Percentiles rank a stretch among this genome's conserved stretches.
Evolutionary conservation across 2,888 invertebrate genomes (phyloP).

Genomic region (Eucriotettix oculatus): DNA sequence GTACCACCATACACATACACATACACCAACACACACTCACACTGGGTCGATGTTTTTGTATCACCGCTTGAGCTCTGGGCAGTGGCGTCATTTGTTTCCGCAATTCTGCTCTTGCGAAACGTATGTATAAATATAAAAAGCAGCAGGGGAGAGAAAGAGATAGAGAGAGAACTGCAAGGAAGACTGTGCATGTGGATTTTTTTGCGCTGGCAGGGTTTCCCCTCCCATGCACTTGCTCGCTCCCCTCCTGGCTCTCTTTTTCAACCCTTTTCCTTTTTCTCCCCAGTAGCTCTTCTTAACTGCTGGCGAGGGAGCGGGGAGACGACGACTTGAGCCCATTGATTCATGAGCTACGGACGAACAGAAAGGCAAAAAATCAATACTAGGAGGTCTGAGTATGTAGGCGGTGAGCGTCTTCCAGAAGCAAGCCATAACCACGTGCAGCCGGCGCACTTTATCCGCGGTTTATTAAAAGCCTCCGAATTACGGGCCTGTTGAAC

Average conservation of each 20-base stretch:
- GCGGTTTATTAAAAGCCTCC: no score
- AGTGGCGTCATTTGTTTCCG: no score
- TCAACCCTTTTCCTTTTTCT: conserved; percentile 10
- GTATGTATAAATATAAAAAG: no score
- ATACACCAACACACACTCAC: no score
- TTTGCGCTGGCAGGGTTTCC: background rate
- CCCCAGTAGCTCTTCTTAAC: conserved; percentile 16
- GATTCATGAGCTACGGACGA: conserved; percentile 10
- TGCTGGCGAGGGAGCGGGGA: conserved; percentile 6
- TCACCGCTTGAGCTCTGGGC: no score
- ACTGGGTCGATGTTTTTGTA: no score
- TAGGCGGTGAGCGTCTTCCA: background rate
- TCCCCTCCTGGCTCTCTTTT: conserved; percentile 5
- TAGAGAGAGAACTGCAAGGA: no score
- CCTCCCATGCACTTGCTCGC: conserved; percentile 4
- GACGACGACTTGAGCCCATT: conserved; percentile 9
- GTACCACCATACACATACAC: no score
- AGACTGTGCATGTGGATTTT: no score
- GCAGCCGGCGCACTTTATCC: background rate
- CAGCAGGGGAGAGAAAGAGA: no score
- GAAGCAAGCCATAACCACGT: background rate
- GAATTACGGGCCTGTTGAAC: no score
- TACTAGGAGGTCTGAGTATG: conserved; percentile 4
- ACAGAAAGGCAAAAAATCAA: conserved; percentile 13
- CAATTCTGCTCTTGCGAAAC: no score